phyloP scores from a whole-genome alignment of 2,797 vertebrate species.

The Cuniculus paca region DNA sequence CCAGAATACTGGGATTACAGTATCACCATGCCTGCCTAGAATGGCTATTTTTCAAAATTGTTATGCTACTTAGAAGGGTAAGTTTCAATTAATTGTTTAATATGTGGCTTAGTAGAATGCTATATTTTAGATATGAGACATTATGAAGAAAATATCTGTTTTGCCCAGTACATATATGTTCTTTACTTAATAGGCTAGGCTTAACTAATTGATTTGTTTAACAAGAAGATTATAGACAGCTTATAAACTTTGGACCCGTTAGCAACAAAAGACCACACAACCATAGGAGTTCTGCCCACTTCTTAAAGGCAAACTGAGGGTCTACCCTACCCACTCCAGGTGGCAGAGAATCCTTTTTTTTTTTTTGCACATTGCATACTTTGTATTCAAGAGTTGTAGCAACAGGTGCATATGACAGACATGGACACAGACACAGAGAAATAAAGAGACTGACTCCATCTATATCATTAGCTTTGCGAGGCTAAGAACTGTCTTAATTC shows the following conservation, averaged over 20 bases:
- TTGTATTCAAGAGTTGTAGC: not conserved
- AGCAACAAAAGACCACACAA: not conserved
- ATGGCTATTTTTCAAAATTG: not conserved
- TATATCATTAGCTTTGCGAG: not conserved
- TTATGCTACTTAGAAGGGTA: not conserved
- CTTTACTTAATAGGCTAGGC: slow-evolving; percentile 50
- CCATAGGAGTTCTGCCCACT: not conserved
- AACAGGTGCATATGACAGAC: not conserved
- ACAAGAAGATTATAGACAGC: not conserved
- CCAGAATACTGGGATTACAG: not conserved
- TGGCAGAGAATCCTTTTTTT: not conserved
- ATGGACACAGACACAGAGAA: too few species aligned
- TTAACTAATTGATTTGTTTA: slow-evolving; percentile 63
- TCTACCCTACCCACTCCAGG: not conserved
- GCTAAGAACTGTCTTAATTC: not conserved
- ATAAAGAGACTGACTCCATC: not conserved
- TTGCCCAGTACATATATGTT: slow-evolving; percentile 7
- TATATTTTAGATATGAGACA: not conserved
- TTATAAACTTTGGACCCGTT: slow-evolving; percentile 35
- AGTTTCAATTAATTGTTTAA: slow-evolving; percentile 24
- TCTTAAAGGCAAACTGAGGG: not conserved
- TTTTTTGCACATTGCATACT: not conserved
- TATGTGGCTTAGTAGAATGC: not conserved
- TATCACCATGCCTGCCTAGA: not conserved
- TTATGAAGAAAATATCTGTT: slow-evolving; percentile 17